Evolutionary conservation across 2,888 invertebrate genomes (phyloP).

Genomic region (Cerastoderma edule): DNA sequence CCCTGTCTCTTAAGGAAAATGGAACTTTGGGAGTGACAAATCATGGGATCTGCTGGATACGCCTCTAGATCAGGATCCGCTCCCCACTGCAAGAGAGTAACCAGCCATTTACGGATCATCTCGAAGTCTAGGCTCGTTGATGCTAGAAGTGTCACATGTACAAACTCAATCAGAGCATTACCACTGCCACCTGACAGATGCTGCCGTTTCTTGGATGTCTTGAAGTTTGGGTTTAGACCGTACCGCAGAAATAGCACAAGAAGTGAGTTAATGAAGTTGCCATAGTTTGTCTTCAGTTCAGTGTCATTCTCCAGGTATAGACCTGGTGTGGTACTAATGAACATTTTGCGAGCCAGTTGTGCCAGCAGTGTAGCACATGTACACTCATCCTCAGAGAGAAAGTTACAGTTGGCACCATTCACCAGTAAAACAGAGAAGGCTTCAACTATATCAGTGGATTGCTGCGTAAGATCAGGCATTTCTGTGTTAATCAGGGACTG

Average conservation of each 20-base stretch:
- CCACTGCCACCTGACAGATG: constrained; percentile 76
- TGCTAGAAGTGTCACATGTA: constrained; percentile 88
- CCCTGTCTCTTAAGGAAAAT: constrained; percentile 85
- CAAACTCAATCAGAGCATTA: constrained; percentile 88
- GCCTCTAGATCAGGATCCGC: constrained; percentile 89
- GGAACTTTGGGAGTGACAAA: constrained; percentile 85
- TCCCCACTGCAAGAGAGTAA: constrained; percentile 90
- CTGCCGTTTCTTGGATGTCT: constrained; percentile 85
- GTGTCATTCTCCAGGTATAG: constrained; percentile 21
- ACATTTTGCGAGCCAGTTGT: constrained; percentile 66
- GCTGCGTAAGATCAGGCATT: constrained; percentile 87
- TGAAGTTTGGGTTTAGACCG: constrained; percentile 87
- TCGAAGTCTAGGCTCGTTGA: constrained; percentile 88
- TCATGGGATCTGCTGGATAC: constrained; percentile 84
- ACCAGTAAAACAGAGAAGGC: constrained; percentile 89
- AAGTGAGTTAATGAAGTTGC: constrained; percentile 88
- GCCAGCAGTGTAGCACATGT: constrained; percentile 86
- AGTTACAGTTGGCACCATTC: constrained; percentile 90
- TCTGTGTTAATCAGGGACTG: constrained; percentile 91
- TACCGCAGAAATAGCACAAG: constrained; percentile 88
- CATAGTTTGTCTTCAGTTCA: constrained; percentile 60
- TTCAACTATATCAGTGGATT: constrained; percentile 86
- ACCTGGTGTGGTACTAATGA: constrained; percentile 37
- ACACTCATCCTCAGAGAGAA: constrained; percentile 87
- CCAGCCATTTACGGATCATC: constrained; percentile 89